Percentiles rank a stretch among this genome's conserved stretches.
phyloP scores from a whole-genome alignment of 2,888 invertebrate species.

The Drosophila multiciliata region DNA sequence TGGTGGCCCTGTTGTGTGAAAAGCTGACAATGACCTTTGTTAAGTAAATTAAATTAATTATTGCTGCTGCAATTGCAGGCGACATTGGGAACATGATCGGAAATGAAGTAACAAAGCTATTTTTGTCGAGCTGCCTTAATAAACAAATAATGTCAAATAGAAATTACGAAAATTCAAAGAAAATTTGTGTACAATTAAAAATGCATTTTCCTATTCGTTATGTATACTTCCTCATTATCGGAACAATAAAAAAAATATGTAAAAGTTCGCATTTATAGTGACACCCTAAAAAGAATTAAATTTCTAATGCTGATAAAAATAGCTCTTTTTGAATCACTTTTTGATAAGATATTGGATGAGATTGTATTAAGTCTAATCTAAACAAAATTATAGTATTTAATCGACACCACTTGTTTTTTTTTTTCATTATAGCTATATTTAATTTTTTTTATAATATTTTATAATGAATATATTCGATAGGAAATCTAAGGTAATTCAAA shows the following conservation, averaged over 20 bases:
- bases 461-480: neutral
- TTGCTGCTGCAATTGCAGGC: constrained; percentile 37
- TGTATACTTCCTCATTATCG: neutral
- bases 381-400: neutral
- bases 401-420: neutral
- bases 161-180: neutral
- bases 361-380: neutral
- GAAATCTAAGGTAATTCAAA: neutral
- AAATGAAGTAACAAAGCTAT: constrained; percentile 35
- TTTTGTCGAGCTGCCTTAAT: neutral
- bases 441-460: neutral
- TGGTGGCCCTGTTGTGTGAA: constrained; percentile 59
- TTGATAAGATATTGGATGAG: neutral
- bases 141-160: neutral
- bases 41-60: constrained; percentile 67
- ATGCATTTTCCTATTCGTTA: neutral
- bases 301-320: neutral
- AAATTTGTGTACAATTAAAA: neutral
- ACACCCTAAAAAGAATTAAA: neutral
- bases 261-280: neutral
- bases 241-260: neutral
- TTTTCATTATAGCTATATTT: neutral
- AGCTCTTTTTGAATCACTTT: neutral
- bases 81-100: neutral
- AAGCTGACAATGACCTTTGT: constrained; percentile 73